Evolutionary conservation across 2,113 vertebrate species (phyloP), one percentile per base, ranked within the genome.

Genomic region (Alectura lathami): DNA sequence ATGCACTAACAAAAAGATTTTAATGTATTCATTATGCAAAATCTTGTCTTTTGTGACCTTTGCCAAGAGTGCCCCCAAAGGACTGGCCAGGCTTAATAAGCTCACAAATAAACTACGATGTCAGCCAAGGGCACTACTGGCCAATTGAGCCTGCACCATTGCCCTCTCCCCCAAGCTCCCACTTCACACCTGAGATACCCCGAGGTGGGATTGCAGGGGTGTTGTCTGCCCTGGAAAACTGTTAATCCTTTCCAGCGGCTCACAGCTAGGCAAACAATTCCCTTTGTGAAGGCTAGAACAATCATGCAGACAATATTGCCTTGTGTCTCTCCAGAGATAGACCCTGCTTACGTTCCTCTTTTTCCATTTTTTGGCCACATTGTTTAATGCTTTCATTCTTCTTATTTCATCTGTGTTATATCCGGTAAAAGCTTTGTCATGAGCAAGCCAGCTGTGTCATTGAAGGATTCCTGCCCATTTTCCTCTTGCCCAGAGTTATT

Each of bases 31-130:
- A 97, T 97, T 97, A 97, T 97, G 95, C 96, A 97, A 93, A 97
- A 96, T 96, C 95, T 97, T 95, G 96, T 96, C 94, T 96, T 97
- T 95, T 94, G 95, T 97, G 96, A 97, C 95, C 96, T 97, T 97
- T 97, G 95, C 88, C 93, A 96, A 93, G 88, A 97, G 73, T 96
- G 88, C 27, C 90, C 96, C 96, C 96, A 97, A 94, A 97, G 97
- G 96, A 96, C 95, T 70, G 82, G 62, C 84, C 90, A 67, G 89
- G 76, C 79, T 96, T 95, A 96, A 96, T 96, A 96, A 95, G 95
- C 96, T 96, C 96, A 96, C 97, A 97, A 95, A 97, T 96, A 96
- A 96, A 96, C 91, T 97, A 94, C 15, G 40, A 94, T 97, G 94
- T 96, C 95, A 96, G 91, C 87, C 86, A 80, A 96, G 89, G 82